Evolutionary conservation across 2,113 vertebrate genomes (phyloP), one percentile per base, ranked within the genome.

Genomic region (Cathartes aura): DNA sequence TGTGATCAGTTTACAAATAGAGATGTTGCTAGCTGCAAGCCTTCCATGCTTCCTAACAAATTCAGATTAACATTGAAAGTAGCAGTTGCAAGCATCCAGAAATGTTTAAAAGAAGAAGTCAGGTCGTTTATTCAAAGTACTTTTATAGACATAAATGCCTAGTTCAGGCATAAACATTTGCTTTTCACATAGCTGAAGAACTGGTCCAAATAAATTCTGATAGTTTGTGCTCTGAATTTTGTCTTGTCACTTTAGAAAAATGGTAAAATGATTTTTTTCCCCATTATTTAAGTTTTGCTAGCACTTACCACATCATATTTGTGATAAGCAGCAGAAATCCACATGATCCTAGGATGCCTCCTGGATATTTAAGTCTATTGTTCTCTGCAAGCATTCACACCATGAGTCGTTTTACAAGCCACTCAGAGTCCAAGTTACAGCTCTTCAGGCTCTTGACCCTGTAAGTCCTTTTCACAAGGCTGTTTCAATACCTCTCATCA

Each of bases 1-100:
- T 92, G 96, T 97, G 97, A 96, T n/a, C 85, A 50, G 96, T 59
- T 93, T 97, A 83, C 92, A 80, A 90, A 97, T n/a, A 40, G 58
- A 74, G 23, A 36, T 11, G 26, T 20, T 68, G 55, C 29, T 52
- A 66, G 50, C 72, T 72, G 72, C 55, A 87, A 78, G 50, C 27
- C 16, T 64, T 43, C 16, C 0, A 0, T 26, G 38, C 40, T 50
- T 84, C 52, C 85, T 58, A 91, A 71, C 29, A 87, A 79, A 82
- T 64, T 84, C 81, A 48, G 27, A 93, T n/a, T 43, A 63, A 60
- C 21, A 55, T 0, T 58, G 72, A 18, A 84, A 92, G 42, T 2
- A 47, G 59, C 53, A 67, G 32, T 53, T 87, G 52, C 16, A 72
- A 88, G 40, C 52, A 79, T 22, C 70, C 83, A 91, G 68, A 50